These are phyloP conservation scores for Pogonus chalceus DNA, from an alignment of 1,140 invertebrate genomes.

Conservation along the genomic window DNA sequence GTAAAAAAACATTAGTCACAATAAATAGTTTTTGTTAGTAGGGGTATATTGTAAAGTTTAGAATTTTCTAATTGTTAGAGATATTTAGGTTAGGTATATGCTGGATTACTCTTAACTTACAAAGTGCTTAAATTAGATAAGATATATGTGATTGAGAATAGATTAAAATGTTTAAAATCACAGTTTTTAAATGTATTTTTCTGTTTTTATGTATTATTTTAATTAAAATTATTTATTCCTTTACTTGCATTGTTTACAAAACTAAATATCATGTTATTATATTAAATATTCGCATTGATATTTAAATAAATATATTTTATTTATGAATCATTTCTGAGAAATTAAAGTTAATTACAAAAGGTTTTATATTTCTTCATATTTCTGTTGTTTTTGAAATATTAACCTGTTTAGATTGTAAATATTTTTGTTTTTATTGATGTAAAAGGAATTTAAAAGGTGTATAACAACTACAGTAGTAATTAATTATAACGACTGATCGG, in stretches of 20 bases:
- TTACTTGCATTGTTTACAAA: background rate
- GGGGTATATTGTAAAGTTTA: background rate
- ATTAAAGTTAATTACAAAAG: background rate
- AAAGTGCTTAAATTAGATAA: background rate
- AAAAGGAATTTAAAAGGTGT: no score
- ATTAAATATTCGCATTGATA: no score
- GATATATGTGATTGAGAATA: background rate
- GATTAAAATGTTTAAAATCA: background rate
- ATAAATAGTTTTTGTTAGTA: background rate
- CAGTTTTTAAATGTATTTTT: background rate
- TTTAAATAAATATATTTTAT: no score
- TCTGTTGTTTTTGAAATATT: background rate
- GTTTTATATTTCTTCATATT: background rate
- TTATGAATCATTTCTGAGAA: background rate
- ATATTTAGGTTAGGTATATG: background rate
- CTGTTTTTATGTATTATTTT: background rate
- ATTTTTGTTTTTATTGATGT: no score
- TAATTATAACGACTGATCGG: no score
- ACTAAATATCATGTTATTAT: no score
- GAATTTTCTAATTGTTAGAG: background rate
- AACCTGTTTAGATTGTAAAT: background rate
- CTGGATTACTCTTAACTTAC: background rate
- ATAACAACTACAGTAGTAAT: no score
- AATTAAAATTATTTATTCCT: background rate
- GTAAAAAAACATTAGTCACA: background rate